phyloP scores from a whole-genome alignment of 2,888 invertebrate genomes.

The Siphlonurus alternatus region DNA sequence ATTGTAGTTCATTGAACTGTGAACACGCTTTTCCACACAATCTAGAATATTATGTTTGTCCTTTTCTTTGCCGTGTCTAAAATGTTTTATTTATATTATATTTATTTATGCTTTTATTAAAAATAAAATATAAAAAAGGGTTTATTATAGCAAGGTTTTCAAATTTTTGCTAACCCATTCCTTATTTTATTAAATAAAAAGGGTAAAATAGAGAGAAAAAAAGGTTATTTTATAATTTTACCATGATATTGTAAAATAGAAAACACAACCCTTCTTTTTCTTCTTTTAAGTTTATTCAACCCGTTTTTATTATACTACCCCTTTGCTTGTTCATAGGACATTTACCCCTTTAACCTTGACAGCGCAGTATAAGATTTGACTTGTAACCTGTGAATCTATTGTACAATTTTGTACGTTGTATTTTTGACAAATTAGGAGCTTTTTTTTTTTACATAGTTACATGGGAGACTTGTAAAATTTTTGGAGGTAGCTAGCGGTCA shows the following conservation, averaged over 20 bases:
- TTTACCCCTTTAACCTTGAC: neutral
- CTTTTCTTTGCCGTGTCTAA: too few species aligned
- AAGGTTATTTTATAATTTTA: too few species aligned
- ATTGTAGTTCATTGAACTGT: too few species aligned
- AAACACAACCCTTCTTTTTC: neutral
- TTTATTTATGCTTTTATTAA: too few species aligned
- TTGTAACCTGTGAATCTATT: too few species aligned
- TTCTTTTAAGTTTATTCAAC: neutral
- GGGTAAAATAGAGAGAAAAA: neutral
- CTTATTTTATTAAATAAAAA: neutral
- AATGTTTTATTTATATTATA: too few species aligned
- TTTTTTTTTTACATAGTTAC: too few species aligned
- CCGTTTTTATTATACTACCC: neutral
- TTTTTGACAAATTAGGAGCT: neutral
- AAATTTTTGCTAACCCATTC: neutral
- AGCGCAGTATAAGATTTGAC: too few species aligned
- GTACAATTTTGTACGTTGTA: neutral
- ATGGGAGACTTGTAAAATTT: too few species aligned
- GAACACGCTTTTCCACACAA: too few species aligned
- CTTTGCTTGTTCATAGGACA: neutral
- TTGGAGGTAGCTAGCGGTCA: too few species aligned
- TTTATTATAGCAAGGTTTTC: neutral
- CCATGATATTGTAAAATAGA: neutral
- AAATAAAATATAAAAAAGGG: neutral
- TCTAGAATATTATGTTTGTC: too few species aligned